These are phyloP conservation scores for Onychorhynchus coronatus DNA, from an alignment of 2,113 vertebrate genomes.

Conservation along the genomic window DNA sequence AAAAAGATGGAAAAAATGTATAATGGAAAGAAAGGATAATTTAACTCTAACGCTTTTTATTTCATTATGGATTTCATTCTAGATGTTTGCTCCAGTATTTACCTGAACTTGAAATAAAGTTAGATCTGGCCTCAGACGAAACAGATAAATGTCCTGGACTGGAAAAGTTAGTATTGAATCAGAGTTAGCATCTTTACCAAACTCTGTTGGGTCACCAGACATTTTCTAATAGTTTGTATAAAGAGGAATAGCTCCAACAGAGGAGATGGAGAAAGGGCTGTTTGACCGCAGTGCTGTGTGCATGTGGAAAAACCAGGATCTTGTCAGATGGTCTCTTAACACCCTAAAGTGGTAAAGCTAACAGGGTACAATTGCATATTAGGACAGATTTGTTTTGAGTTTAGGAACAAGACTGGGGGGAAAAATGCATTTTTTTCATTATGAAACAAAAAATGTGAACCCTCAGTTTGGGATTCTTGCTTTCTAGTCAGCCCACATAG, in stretches of 20 bases:
- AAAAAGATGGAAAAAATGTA: neutral
- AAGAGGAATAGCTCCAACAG: neutral
- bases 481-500: neutral
- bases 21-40: neutral
- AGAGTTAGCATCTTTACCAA: neutral
- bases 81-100: neutral
- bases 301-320: neutral
- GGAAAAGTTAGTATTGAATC: neutral
- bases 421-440: neutral
- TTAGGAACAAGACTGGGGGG: neutral
- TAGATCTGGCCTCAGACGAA: neutral
- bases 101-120: neutral
- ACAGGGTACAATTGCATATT: neutral
- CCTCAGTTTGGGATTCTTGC: neutral
- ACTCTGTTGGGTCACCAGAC: neutral
- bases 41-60: neutral
- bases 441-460: neutral
- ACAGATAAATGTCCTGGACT: neutral
- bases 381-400: neutral
- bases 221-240: neutral
- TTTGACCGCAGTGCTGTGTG: neutral
- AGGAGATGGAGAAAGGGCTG: neutral
- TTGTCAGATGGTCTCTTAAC: neutral
- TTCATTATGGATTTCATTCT: neutral
- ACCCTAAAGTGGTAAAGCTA: neutral